Evolutionary conservation across 2,797 vertebrate genomes (phyloP), one percentile per base, ranked within the genome.

Genomic region (Phoebastria nigripes): DNA sequence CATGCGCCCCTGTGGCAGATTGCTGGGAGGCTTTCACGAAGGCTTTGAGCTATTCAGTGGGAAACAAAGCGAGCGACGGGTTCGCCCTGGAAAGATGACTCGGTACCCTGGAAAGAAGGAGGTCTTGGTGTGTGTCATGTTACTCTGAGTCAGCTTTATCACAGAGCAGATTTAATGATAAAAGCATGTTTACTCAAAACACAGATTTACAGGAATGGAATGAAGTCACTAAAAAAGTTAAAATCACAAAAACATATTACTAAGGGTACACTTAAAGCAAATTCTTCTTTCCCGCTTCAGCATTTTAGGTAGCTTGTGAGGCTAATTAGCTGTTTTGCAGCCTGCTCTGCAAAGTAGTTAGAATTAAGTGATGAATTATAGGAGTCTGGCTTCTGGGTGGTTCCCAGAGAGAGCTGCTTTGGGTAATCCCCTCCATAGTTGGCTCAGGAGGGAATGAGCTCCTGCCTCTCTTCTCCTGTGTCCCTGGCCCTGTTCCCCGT

Each of bases 91-190:
- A 84, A 90, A 89, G 73, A 96, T 87, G 77, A 87, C 47, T 95
- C 2, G 7, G 24, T 95, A 90, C 37, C 77, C 90, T 96, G 96
- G 87, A 92, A 97, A 82, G 86, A 63, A 93, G 42, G 62, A 93
- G 70, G 19, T 88, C 62, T 95, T 69, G 31, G 12, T 89, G 46
- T 87, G 88, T 95, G 77, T 96, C 82, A 37, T 93, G 87, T 97
- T 97, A 90, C 93, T 89, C 94, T 90, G 94, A 96, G 74, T 97
- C 95, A 97, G 92, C 92, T 93, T 95, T 96, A 95, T 97, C 88
- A 14, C 86, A 84, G 62, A 69, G 70, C 69, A 87, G 90, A 89
- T 95, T 95, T 93, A 95, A 95, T 82, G 90, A 95, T 94, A 96
- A 96, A 95, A 95, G 82, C 83, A 89, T 95, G 92, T 96, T 96